A percentile compares a stretch with the other conserved stretches of the same genome.
Conservation (phyloP, 1,140 invertebrate species). For the Ladona fulva region DNA sequence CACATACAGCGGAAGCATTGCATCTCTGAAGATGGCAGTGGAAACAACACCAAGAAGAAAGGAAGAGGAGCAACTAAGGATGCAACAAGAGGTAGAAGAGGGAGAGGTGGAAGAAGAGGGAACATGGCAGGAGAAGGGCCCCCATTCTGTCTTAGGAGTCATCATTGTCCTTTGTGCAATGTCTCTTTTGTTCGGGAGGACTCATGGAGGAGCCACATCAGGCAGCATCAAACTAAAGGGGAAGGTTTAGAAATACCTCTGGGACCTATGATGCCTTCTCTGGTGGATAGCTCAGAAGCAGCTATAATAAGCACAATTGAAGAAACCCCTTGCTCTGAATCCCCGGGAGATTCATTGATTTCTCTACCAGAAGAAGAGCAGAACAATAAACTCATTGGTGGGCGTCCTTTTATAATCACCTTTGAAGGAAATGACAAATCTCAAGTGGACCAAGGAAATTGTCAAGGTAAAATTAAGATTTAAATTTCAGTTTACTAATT, state of each 20-base stretch:
- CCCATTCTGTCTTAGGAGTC: slow-evolving; percentile 27
- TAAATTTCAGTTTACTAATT: no score
- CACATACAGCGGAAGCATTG: slow-evolving; percentile 19
- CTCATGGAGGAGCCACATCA: slow-evolving; percentile 32
- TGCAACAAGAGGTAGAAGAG: background rate
- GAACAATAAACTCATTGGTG: background rate
- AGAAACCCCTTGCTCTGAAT: background rate
- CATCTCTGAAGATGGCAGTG: background rate
- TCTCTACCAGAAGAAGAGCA: background rate
- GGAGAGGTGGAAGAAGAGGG: background rate
- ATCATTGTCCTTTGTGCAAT: slow-evolving; percentile 30
- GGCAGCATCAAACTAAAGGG: slow-evolving; percentile 27
- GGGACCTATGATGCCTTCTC: background rate
- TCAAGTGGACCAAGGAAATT: background rate
- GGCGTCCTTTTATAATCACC: background rate
- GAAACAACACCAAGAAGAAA: slow-evolving; percentile 9
- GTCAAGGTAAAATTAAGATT: background rate
- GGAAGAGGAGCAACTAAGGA: background rate
- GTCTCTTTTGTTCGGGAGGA: slow-evolving; percentile 34
- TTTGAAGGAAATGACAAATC: background rate
- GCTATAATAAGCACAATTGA: background rate
- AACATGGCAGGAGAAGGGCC: background rate
- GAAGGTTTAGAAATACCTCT: background rate
- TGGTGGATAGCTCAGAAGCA: background rate
- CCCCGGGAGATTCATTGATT: background rate